Evolutionary conservation across 2,797 vertebrate species (phyloP).

Genomic region (Nannoperca obscura): DNA sequence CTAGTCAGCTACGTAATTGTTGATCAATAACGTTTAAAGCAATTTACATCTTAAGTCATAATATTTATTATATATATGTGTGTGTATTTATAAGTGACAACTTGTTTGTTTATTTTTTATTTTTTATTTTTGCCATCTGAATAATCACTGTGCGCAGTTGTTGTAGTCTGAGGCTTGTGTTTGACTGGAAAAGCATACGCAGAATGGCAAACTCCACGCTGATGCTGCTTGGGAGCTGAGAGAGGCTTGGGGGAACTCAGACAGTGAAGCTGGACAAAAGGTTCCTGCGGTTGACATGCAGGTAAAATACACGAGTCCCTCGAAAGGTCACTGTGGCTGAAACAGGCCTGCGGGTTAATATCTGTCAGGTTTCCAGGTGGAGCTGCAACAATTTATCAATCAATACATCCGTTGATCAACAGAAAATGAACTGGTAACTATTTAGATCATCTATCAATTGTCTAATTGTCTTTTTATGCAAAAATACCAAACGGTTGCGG

Average conservation of each 20-base stretch:
- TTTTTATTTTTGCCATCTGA: not conserved
- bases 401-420: too few relatives aligned
- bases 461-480: not conserved
- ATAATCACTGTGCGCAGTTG: not conserved
- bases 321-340: not conserved
- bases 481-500: not conserved
- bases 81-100: not conserved
- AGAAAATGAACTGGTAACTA: too few relatives aligned
- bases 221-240: not conserved
- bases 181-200: slow-evolving; percentile 10
- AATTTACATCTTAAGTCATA: not conserved
- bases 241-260: not conserved
- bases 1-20: not conserved
- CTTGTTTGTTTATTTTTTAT: not conserved
- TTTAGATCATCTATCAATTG: too few relatives aligned
- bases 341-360: slow-evolving; percentile 14
- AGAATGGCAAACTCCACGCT: not conserved
- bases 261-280: not conserved
- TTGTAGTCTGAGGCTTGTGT: slow-evolving; percentile 2
- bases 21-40: slow-evolving; percentile 6
- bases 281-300: not conserved
- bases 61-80: too few relatives aligned
- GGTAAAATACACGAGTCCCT: not conserved
- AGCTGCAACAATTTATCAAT: not conserved
- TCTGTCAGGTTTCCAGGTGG: slow-evolving; percentile 1